phyloP scores from a whole-genome alignment of 2,797 vertebrate genomes.

The Astyanax mexicanus region DNA sequence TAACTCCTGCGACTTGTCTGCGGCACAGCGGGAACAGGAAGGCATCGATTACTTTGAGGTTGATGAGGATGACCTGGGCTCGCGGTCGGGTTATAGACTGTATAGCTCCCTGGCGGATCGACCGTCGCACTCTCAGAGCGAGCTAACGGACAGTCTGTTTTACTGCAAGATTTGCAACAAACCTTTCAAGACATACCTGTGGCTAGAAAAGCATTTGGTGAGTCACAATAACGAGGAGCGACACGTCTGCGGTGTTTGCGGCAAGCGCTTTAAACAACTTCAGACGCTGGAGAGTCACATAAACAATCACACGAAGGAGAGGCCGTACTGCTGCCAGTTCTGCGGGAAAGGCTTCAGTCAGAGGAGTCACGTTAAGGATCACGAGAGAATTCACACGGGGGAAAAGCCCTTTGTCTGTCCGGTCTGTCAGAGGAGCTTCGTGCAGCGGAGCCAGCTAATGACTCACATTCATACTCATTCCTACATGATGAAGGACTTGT shows the following conservation, averaged over 20 bases:
- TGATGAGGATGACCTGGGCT: background rate
- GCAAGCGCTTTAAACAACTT: background rate
- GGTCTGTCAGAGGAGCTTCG: background rate
- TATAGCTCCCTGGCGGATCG: background rate
- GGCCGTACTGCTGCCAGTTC: background rate
- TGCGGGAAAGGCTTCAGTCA: background rate
- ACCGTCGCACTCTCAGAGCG: background rate
- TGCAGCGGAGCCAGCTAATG: slow-evolving; percentile 5
- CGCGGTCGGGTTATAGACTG: background rate
- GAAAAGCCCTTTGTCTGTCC: background rate
- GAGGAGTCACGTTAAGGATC: background rate
- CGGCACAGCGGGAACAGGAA: background rate
- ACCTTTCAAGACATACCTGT: background rate
- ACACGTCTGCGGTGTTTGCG: background rate
- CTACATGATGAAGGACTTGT: background rate
- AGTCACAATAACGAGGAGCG: background rate
- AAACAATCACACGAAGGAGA: background rate
- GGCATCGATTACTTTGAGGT: background rate
- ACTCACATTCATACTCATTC: background rate
- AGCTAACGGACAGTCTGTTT: background rate
- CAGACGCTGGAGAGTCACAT: background rate
- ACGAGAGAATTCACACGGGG: background rate
- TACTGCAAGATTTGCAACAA: slow-evolving; percentile 17
- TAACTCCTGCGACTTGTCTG: too few species aligned
- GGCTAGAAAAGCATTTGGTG: background rate